These are phyloP conservation scores for Enteromius fasciolatus DNA, from an alignment of 2,797 vertebrate genomes.

Conservation along the genomic window DNA sequence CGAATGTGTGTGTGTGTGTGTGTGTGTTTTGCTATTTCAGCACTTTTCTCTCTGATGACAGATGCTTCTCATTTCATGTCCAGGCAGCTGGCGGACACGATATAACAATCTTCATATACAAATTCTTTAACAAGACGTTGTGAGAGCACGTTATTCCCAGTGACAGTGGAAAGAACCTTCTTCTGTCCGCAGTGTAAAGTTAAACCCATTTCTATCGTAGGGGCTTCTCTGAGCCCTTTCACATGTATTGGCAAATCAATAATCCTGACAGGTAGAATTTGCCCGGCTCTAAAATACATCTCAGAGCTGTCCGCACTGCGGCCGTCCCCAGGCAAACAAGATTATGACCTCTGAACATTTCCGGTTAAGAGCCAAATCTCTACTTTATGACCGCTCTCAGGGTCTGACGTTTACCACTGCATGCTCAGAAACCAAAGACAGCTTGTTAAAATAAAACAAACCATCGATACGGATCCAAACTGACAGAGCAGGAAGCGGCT, in stretches of 20 bases:
- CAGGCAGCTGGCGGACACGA: not conserved
- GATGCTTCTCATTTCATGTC: slow-evolving; percentile 18
- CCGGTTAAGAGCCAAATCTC: slow-evolving; percentile 4
- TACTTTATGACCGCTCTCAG: slow-evolving; percentile 30
- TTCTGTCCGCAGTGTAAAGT: not conserved
- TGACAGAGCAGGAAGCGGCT: slow-evolving; percentile 1
- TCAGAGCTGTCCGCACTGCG: slow-evolving; percentile 4
- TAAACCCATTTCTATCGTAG: slow-evolving; percentile 7
- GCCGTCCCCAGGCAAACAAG: not conserved
- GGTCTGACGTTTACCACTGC: slow-evolving; percentile 28
- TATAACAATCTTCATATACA: slow-evolving; percentile 16
- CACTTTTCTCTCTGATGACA: slow-evolving; percentile 24
- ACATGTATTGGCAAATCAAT: slow-evolving; percentile 40
- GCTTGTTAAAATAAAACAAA: slow-evolving; percentile 36
- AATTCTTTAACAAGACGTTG: not conserved
- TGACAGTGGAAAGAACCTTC: slow-evolving; percentile 9
- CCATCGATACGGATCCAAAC: slow-evolving; percentile 4
- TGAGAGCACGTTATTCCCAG: not conserved
- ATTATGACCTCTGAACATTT: slow-evolving; percentile 45
- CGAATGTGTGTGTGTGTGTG: not conserved
- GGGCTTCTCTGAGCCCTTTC: not conserved
- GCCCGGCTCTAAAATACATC: slow-evolving; percentile 33
- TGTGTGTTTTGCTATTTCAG: not conserved
- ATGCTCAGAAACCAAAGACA: slow-evolving; percentile 23
- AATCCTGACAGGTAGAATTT: slow-evolving; percentile 41